Percentiles rank a stretch among this genome's conserved stretches.
phyloP scores from a whole-genome alignment of 2,797 vertebrate species.

The Ficedula albicollis region DNA sequence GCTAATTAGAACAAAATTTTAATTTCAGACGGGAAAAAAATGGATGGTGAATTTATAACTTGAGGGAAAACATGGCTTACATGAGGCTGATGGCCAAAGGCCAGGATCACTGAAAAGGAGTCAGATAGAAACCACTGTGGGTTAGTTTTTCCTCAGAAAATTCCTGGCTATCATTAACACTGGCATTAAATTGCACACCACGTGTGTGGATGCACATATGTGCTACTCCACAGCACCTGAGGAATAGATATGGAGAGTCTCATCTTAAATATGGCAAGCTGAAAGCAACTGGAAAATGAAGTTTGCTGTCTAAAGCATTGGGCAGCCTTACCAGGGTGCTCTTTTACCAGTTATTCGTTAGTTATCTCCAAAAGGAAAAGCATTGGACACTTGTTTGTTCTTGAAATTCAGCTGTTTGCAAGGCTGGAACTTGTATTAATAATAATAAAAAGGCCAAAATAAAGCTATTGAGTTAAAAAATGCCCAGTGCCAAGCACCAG shows the following conservation, averaged over 20 bases:
- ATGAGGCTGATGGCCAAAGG: neutral
- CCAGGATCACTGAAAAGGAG: neutral
- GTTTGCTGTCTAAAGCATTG: neutral
- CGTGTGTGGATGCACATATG: neutral
- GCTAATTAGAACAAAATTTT: neutral
- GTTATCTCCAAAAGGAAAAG: neutral
- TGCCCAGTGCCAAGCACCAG: neutral
- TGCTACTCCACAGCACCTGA: neutral
- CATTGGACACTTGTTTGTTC: neutral
- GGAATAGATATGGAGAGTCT: neutral
- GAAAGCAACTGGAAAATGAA: neutral
- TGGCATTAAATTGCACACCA: neutral
- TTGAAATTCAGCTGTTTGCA: rapidly evolving
- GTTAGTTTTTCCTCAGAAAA: neutral
- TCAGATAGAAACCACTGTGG: neutral
- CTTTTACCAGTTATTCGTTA: neutral
- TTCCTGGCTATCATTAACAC: neutral
- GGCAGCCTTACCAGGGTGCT: neutral
- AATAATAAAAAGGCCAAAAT: neutral
- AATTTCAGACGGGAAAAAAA: neutral
- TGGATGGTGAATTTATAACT: neutral
- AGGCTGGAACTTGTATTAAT: neutral
- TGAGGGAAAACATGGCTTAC: neutral
- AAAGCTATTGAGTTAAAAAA: neutral
- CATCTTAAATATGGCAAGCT: neutral